These are phyloP conservation scores for Australoheros facetus DNA, from an alignment of 2,797 vertebrate species.

Conservation along the genomic window DNA sequence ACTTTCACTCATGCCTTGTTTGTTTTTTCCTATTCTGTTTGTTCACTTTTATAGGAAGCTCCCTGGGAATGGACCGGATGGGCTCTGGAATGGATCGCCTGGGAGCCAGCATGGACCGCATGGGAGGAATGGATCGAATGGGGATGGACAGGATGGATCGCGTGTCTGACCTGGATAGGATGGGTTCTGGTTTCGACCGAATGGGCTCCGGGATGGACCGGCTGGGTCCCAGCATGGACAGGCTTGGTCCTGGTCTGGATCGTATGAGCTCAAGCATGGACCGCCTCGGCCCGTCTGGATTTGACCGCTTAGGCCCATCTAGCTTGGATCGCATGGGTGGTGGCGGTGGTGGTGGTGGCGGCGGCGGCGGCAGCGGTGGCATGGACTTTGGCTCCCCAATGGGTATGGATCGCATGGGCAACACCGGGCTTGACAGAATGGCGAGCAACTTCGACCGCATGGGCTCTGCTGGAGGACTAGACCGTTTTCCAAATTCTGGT, in stretches of 20 bases:
- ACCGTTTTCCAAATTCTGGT: constrained; percentile 73
- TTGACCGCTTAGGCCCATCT: constrained; percentile 87
- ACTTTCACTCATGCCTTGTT: not conserved
- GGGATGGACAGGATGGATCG: constrained; percentile 92
- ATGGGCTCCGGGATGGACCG: constrained; percentile 90
- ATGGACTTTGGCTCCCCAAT: constrained; percentile 90
- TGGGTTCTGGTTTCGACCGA: constrained; percentile 87
- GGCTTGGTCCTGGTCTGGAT: constrained; percentile 86
- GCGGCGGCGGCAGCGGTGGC: not conserved
- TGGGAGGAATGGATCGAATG: constrained; percentile 87
- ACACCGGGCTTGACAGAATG: constrained; percentile 89
- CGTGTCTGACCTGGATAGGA: constrained; percentile 85
- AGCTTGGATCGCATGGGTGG: constrained; percentile 90
- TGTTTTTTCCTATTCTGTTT: not conserved
- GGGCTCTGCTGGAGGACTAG: constrained; percentile 72
- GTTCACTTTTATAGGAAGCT: constrained; percentile 79
- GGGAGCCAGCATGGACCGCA: constrained; percentile 86
- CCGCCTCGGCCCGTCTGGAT: constrained; percentile 87
- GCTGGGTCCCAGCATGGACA: constrained; percentile 88
- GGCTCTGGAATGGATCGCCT: constrained; percentile 85
- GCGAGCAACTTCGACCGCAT: constrained; percentile 82
- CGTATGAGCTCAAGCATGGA: constrained; percentile 90
- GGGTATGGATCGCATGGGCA: constrained; percentile 90
- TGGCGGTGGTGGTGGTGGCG: constrained; percentile 44
- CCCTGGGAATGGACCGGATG: constrained; percentile 81